phyloP scores from a whole-genome alignment of 2,888 invertebrate genomes.

The Laspeyria flexula region DNA sequence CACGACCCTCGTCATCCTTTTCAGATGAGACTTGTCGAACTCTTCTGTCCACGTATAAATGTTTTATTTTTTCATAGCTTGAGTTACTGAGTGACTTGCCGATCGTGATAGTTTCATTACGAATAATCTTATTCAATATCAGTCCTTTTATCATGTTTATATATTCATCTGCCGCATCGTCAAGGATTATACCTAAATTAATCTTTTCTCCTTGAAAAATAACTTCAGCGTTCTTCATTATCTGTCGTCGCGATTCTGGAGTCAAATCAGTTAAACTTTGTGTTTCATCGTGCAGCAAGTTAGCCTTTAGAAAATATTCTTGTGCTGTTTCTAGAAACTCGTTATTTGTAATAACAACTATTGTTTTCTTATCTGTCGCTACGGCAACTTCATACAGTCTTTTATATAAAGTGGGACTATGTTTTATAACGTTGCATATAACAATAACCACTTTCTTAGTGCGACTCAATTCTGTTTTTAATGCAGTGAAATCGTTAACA shows the following conservation, averaged over 20 bases:
- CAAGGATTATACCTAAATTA: background rate
- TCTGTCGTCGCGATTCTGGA: background rate
- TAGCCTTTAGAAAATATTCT: background rate
- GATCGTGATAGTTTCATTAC: too few relatives aligned
- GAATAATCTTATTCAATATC: too few relatives aligned
- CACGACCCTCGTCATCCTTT: too few relatives aligned
- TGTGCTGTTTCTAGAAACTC: background rate
- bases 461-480: slow-evolving; percentile 4
- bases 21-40: too few relatives aligned
- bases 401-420: background rate
- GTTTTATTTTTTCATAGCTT: too few relatives aligned
- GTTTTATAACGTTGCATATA: background rate
- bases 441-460: slow-evolving; percentile 5
- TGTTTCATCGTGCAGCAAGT: background rate
- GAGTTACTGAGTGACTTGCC: too few relatives aligned
- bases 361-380: background rate
- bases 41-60: too few relatives aligned
- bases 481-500: background rate
- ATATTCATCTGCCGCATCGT: too few relatives aligned
- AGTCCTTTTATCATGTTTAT: slow-evolving; percentile 1
- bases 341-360: slow-evolving; percentile 4
- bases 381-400: background rate
- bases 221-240: background rate
- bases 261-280: slow-evolving; percentile 4
- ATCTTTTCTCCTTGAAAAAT: slow-evolving; percentile 9